A percentile compares a stretch with the other conserved stretches of the same genome.
Evolutionary conservation across 2,888 invertebrate species (phyloP).

Genomic region (Carpatolechia fugitivella): DNA sequence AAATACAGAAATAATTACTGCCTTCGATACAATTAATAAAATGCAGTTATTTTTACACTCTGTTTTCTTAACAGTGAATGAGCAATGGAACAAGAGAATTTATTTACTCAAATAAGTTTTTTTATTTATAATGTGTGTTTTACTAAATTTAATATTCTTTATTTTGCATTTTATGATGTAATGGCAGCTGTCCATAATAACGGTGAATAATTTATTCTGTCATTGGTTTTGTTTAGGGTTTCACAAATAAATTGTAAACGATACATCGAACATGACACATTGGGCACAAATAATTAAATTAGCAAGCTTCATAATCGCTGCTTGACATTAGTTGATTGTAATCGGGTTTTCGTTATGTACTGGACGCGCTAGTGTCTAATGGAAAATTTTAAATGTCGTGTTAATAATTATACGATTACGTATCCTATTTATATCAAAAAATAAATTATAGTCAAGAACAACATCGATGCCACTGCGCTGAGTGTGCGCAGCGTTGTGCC

Average conservation of each 20-base stretch:
- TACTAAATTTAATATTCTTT: slow-evolving; percentile 70
- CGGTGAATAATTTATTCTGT: slow-evolving; percentile 61
- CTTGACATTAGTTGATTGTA: slow-evolving; percentile 55
- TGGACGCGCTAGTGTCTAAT: slow-evolving; percentile 43
- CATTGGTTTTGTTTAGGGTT: slow-evolving; percentile 61
- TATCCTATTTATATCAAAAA: slow-evolving; percentile 14
- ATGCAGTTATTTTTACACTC: slow-evolving; percentile 69
- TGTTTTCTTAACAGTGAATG: slow-evolving; percentile 69
- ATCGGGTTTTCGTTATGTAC: slow-evolving; percentile 52
- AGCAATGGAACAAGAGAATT: slow-evolving; percentile 79
- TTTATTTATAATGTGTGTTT: slow-evolving; percentile 63
- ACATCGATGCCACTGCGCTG: slow-evolving; percentile 71
- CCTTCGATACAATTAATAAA: slow-evolving; percentile 2
- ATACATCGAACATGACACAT: slow-evolving; percentile 79
- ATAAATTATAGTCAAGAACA: slow-evolving; percentile 56
- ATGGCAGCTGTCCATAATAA: slow-evolving; percentile 74
- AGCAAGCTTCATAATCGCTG: slow-evolving; percentile 61
- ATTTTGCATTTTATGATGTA: slow-evolving; percentile 76
- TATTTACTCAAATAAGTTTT: slow-evolving; percentile 78
- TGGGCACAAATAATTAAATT: slow-evolving; percentile 71
- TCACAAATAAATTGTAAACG: slow-evolving; percentile 67
- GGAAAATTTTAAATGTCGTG: slow-evolving; percentile 56
- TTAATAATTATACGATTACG: slow-evolving; percentile 30
- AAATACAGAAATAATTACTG: neutral
- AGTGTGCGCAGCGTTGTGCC: slow-evolving; percentile 72